Percentiles rank a stretch among this genome's conserved stretches.
phyloP scores from a whole-genome alignment of 2,797 vertebrate species.

The Tangara arthus region DNA sequence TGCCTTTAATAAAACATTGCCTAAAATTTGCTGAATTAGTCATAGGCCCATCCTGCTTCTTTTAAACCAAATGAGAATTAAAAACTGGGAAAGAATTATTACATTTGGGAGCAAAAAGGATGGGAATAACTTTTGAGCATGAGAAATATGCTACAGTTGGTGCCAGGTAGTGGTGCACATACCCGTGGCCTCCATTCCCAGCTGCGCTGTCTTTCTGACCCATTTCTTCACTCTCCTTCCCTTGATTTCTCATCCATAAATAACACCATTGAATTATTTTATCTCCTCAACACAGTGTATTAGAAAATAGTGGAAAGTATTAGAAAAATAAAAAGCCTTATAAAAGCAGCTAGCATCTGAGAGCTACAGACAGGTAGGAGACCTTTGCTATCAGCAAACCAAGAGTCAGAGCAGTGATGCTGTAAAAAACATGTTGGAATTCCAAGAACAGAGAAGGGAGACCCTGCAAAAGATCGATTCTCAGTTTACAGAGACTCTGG shows the following conservation, averaged over 20 bases:
- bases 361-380: neutral
- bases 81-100: neutral
- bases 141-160: neutral
- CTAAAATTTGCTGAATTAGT: neutral
- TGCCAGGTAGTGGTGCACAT: neutral
- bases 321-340: neutral
- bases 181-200: neutral
- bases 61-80: constrained; percentile 20
- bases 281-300: neutral
- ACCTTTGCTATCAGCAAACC: neutral
- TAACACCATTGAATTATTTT: neutral
- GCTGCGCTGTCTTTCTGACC: neutral
- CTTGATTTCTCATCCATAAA: neutral
- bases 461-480: neutral
- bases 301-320: neutral
- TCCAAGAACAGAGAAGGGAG: neutral
- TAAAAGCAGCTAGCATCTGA: neutral
- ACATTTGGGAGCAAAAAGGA: neutral
- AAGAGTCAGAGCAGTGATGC: neutral
- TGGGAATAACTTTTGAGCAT: neutral
- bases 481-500: neutral
- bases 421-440: neutral
- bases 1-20: neutral
- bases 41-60: neutral
- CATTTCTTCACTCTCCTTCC: neutral